Evolutionary conservation across 2,113 vertebrate genomes (phyloP).

Genomic region (Aspiorhynchus laticeps): DNA sequence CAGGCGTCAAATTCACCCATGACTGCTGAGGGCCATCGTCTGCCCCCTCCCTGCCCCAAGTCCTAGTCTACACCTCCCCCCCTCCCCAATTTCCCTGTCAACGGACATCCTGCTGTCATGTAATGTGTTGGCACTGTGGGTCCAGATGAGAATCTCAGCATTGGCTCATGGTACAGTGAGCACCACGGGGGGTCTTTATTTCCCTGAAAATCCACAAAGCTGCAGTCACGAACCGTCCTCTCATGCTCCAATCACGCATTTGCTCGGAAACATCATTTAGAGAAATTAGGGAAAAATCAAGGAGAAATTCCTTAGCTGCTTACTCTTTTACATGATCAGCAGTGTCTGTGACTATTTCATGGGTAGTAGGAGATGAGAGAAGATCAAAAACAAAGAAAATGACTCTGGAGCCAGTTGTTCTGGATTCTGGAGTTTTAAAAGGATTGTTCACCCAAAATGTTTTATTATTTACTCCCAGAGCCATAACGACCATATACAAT

Average conservation of each 20-base stretch:
- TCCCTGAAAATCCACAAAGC: conserved; percentile 72
- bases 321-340: conserved; percentile 69
- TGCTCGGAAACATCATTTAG: conserved; percentile 55
- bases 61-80: background rate
- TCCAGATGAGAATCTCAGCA: conserved; percentile 73
- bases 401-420: background rate
- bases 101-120: conserved; percentile 57
- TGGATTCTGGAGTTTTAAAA: background rate
- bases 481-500: too few species aligned
- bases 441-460: background rate
- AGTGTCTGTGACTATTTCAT: conserved; percentile 60
- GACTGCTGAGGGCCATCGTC: conserved; percentile 26
- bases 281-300: conserved; percentile 62
- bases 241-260: conserved; percentile 44
- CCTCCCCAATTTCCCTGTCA: background rate
- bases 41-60: conserved; percentile 23
- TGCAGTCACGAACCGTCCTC: conserved; percentile 71
- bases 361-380: conserved; percentile 35
- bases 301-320: conserved; percentile 63
- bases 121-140: conserved; percentile 61
- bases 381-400: conserved; percentile 21
- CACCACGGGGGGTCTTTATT: conserved; percentile 73
- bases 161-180: conserved; percentile 73
- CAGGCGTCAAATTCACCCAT: conserved; percentile 54
- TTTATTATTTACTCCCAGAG: background rate